Percentiles rank a stretch among this genome's conserved stretches.
Evolutionary conservation across 2,888 invertebrate genomes (phyloP).

Genomic region (Polylopha cassiicola): DNA sequence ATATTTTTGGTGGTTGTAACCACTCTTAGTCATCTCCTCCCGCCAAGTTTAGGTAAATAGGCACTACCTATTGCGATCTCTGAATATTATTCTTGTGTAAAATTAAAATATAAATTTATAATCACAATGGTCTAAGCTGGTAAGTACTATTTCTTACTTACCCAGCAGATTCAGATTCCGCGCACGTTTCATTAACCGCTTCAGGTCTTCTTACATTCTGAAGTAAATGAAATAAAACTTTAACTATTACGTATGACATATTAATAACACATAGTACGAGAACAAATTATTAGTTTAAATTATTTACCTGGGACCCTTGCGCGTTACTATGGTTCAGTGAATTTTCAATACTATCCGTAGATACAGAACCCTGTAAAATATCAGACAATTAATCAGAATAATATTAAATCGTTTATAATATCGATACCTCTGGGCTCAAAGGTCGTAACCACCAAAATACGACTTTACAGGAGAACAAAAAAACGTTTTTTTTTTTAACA

Average conservation of each 20-base stretch:
- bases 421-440: no score
- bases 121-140: neutral
- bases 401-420: neutral
- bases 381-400: slow-evolving; percentile 12
- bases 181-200: slow-evolving; percentile 52
- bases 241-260: slow-evolving; percentile 8
- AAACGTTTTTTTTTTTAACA: no score
- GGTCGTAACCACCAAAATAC: no score
- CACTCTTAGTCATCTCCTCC: no score
- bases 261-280: neutral
- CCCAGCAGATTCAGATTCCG: slow-evolving; percentile 64
- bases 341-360: slow-evolving; percentile 60
- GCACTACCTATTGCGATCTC: no score
- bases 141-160: slow-evolving; percentile 28
- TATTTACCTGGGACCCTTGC: slow-evolving; percentile 36
- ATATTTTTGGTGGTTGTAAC: no score
- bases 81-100: no score
- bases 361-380: slow-evolving; percentile 58
- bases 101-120: no score
- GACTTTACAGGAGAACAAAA: no score
- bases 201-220: slow-evolving; percentile 40
- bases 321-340: slow-evolving; percentile 49
- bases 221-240: slow-evolving; percentile 18
- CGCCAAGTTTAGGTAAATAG: no score
- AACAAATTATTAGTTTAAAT: neutral